A percentile compares a stretch with the other conserved stretches of the same genome.
Evolutionary conservation across 1,140 invertebrate genomes (phyloP).

Genomic region (Conus betulinus): DNA sequence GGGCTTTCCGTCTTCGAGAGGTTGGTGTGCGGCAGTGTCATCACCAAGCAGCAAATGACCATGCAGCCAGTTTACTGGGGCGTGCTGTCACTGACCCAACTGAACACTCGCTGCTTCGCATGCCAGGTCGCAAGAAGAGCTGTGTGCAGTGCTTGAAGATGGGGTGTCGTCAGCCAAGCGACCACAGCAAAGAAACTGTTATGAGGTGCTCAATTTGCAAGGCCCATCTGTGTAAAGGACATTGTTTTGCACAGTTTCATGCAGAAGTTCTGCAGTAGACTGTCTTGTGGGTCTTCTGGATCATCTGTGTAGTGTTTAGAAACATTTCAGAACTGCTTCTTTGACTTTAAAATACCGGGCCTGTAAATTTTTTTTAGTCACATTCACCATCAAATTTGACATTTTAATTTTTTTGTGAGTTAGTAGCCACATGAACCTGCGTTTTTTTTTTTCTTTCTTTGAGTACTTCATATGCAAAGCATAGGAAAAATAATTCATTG

Average conservation of each 20-base stretch:
- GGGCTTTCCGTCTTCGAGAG: background rate
- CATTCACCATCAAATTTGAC: no score
- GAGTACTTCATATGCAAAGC: no score
- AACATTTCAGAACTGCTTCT: no score
- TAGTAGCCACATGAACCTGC: no score
- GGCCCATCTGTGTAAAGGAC: background rate
- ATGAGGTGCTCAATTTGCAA: background rate
- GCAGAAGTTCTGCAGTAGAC: no score
- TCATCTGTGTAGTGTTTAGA: no score
- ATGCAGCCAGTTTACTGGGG: background rate
- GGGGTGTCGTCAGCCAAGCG: background rate
- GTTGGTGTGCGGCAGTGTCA: background rate
- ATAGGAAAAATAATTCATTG: no score
- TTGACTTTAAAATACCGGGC: no score
- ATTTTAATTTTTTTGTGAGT: no score
- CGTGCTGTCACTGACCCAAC: background rate
- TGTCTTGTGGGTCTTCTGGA: no score
- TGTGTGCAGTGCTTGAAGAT: background rate
- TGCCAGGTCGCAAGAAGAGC: background rate
- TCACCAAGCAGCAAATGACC: background rate
- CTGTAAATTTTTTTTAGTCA: no score
- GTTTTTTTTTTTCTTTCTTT: no score
- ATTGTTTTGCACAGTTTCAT: constrained; percentile 7
- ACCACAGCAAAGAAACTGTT: background rate
- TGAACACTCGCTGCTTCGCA: background rate